A percentile compares a stretch with the other conserved stretches of the same genome.
phyloP scores from a whole-genome alignment of 2,888 invertebrate species.

The Euzophera pinguis region DNA sequence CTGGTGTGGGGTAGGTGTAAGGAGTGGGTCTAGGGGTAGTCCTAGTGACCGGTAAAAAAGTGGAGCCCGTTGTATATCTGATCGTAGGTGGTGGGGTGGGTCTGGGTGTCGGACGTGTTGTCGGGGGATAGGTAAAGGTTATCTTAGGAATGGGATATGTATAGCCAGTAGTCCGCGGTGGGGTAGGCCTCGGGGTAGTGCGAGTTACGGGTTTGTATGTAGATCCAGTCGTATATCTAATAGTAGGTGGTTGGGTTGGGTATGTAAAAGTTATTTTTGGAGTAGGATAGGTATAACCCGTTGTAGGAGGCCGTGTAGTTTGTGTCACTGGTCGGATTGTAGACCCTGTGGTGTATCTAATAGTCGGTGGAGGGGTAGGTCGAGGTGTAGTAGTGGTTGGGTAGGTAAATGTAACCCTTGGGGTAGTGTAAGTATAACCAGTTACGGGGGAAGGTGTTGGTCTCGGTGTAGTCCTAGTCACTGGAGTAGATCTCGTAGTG shows the following conservation, averaged over 20 bases:
- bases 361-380: slow-evolving; percentile 15
- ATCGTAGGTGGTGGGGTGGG: slow-evolving; percentile 28
- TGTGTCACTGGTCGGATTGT: not conserved
- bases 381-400: slow-evolving; percentile 14
- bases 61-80: not conserved
- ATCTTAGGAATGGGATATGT: slow-evolving; percentile 22
- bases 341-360: not conserved
- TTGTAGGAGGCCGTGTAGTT: slow-evolving; percentile 30
- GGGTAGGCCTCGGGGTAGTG: slow-evolving; percentile 9
- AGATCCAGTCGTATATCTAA: not conserved
- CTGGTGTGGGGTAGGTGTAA: slow-evolving; percentile 1
- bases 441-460: slow-evolving; percentile 12
- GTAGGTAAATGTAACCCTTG: slow-evolving; percentile 10
- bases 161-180: slow-evolving; percentile 16
- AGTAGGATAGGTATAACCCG: slow-evolving; percentile 47
- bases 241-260: slow-evolving; percentile 29
- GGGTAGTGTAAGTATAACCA: slow-evolving; percentile 15
- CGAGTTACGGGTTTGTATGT: slow-evolving; percentile 11
- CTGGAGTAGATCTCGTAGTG: not conserved
- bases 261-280: slow-evolving; percentile 46
- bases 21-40: slow-evolving; percentile 9
- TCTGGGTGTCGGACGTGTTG: not conserved
- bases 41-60: slow-evolving; percentile 9
- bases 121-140: slow-evolving; percentile 25
- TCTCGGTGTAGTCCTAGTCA: slow-evolving; percentile 17